Percentiles rank a stretch among this genome's conserved stretches.
phyloP scores from a whole-genome alignment of 2,888 invertebrate genomes.

The Campaea margaritaria region DNA sequence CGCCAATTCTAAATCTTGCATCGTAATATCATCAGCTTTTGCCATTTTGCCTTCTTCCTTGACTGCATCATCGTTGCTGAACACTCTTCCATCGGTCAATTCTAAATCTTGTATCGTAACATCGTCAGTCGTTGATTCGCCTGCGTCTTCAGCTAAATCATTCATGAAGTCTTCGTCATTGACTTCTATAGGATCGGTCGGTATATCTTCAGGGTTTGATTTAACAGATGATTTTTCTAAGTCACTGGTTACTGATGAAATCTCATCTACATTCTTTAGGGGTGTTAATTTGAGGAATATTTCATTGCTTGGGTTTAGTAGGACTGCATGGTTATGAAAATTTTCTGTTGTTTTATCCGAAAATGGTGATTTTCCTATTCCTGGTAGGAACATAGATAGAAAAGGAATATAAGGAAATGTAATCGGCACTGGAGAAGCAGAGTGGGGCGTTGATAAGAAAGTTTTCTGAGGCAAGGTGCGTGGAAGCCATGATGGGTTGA shows the following conservation, averaged over 20 bases:
- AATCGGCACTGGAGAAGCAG: background rate
- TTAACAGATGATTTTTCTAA: background rate
- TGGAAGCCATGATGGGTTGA: background rate
- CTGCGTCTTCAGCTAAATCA: too few relatives aligned
- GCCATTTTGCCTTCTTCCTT: background rate
- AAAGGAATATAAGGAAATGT: constrained; percentile 9
- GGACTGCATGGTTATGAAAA: background rate
- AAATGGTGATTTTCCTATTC: background rate
- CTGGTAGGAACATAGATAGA: background rate
- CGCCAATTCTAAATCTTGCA: background rate
- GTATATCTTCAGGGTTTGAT: background rate
- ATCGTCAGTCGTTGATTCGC: too few relatives aligned
- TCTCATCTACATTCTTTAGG: background rate
- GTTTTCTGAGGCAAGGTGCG: background rate
- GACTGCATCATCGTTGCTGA: constrained; percentile 5
- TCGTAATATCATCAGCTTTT: background rate
- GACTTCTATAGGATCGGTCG: background rate
- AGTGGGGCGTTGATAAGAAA: background rate
- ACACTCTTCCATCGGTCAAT: too few relatives aligned
- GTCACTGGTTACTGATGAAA: background rate
- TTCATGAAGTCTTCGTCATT: constrained; percentile 9
- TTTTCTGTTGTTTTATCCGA: background rate
- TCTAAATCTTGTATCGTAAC: too few relatives aligned
- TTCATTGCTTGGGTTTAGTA: background rate
- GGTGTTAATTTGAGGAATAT: constrained; percentile 10